Evolutionary conservation across 2,113 vertebrate species (phyloP), one percentile per base, ranked within the genome.

Genomic region (Paracanthobrama guichenoti): DNA sequence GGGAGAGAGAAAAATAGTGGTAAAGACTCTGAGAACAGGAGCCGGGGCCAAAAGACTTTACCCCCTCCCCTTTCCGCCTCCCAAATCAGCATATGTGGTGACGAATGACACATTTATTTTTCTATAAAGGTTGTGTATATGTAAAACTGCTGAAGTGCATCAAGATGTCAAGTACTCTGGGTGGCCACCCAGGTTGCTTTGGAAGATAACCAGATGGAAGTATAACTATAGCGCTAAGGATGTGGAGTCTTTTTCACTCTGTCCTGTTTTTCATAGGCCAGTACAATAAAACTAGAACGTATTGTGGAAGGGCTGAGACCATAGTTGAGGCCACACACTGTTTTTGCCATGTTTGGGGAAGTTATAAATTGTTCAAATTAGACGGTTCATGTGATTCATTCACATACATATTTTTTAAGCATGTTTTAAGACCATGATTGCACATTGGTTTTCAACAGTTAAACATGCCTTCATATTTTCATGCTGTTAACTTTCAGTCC

Each of bases 141-240:
- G 97, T 98, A 99, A 98, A 99, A 97, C 97, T 98, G 97, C 97
- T 97, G 97, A 99, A 98, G 98, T 98, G 97, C 97, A 98, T 98
- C 97, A 98, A 97, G 97, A 99, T 99, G 97, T 99, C 97, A 99
- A 99, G 98, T 98, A 96, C 96, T 98, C 96, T 96, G 93, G 94
- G 94, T 96, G 97, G 94, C 98, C 98, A 99, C 98, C 98, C 98
- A 99, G 95, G 97, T 95, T 97, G 98, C 93, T 93, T 95, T 96
- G 96, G 97, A 98, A 98, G 96, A 98, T 97, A 97, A 97, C 96
- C 97, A 98, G 97, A 98, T 97, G 97, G 97, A 97, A 97, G 96
- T 94, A 95, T 93, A 96, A 94, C 96, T 95, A 94, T 92, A 95
- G 95, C 89, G 85, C 93, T 93, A 92, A 94, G 93, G 92, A 91